Evolutionary conservation across 64 coral and sea anemone species (phyloP).

Genomic region (Pachyseris speciosa): DNA sequence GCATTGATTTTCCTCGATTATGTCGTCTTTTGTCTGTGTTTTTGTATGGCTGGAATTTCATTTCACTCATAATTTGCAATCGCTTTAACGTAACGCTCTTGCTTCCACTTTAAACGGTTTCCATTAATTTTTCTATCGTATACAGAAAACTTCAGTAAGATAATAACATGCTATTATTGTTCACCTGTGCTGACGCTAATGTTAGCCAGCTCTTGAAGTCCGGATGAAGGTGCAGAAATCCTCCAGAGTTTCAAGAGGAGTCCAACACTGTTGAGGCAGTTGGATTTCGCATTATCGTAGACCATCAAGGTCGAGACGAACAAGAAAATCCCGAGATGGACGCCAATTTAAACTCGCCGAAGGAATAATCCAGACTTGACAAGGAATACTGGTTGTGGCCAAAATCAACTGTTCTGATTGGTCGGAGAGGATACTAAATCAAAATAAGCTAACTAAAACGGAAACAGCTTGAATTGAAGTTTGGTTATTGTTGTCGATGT

Average conservation of each 20-base stretch:
- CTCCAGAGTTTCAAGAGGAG: not conserved
- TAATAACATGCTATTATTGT: not conserved
- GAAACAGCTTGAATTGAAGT: not conserved
- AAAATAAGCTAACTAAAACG: not conserved
- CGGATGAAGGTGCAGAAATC: not conserved
- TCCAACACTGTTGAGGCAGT: not conserved
- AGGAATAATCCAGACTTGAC: constrained; percentile 18
- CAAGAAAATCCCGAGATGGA: not conserved
- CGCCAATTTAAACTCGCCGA: not conserved
- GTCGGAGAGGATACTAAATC: not conserved
- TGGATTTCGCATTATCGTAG: not conserved
- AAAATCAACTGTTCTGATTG: not conserved
- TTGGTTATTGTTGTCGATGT: too few relatives aligned
- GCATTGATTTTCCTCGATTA: too few relatives aligned
- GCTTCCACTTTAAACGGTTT: too few relatives aligned
- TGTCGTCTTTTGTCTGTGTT: too few relatives aligned
- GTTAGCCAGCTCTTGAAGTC: not conserved
- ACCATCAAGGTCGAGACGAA: not conserved
- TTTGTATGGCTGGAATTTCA: too few relatives aligned
- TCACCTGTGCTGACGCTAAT: not conserved
- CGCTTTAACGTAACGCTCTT: too few relatives aligned
- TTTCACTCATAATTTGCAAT: too few relatives aligned
- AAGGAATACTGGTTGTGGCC: constrained; percentile 22
- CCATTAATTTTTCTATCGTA: too few relatives aligned
- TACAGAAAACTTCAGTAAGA: too few relatives aligned